Evolutionary conservation across 2,797 vertebrate species (phyloP).

Genomic region (Neosilurus hyrtlii): DNA sequence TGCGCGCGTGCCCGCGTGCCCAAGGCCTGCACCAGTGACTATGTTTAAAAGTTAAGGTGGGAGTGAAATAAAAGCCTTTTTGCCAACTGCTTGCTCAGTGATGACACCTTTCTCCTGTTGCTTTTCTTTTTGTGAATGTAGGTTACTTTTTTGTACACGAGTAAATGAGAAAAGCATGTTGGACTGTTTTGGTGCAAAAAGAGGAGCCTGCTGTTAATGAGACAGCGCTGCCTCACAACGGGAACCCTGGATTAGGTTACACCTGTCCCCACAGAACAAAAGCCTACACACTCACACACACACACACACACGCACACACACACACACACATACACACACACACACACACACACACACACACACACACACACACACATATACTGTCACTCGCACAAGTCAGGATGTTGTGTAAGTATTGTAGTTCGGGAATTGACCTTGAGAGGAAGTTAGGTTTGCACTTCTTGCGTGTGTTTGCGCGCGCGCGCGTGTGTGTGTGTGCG

Average conservation of each 20-base stretch:
- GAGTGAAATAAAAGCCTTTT: slow-evolving; percentile 30
- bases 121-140: slow-evolving; percentile 9
- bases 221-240: slow-evolving; percentile 70
- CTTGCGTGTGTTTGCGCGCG: background rate
- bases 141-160: slow-evolving; percentile 8
- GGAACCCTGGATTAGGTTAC: slow-evolving; percentile 73
- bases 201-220: slow-evolving; percentile 70
- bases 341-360: slow-evolving; percentile 4
- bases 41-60: slow-evolving; percentile 62
- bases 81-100: slow-evolving; percentile 12
- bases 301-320: slow-evolving; percentile 22
- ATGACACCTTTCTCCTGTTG: background rate
- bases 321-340: background rate
- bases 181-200: slow-evolving; percentile 40
- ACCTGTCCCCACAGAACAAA: slow-evolving; percentile 47
- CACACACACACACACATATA: slow-evolving; percentile 13
- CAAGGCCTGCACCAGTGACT: slow-evolving; percentile 62
- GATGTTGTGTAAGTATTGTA: slow-evolving; percentile 53
- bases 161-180: background rate
- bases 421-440: slow-evolving; percentile 49
- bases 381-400: slow-evolving; percentile 22
- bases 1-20: slow-evolving; percentile 12
- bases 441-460: slow-evolving; percentile 39
- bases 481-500: background rate
- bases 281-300: background rate